Base-by-base conservation (phyloP, 2,797 vertebrate genomes). In the Malacoctenus gilli region DNA sequence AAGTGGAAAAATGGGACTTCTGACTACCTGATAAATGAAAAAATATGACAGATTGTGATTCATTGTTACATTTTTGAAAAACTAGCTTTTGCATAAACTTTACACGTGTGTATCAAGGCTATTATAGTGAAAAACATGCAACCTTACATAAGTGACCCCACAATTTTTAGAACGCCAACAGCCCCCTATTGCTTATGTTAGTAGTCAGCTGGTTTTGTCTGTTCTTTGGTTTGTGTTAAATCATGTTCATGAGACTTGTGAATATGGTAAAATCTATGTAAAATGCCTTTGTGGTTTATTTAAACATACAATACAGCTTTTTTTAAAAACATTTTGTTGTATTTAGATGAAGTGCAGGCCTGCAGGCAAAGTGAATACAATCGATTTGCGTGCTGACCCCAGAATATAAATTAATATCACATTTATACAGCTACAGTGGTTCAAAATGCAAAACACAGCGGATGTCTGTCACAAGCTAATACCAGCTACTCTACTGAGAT, bases 401-500 rank as follows among this genome's bases (percentile, higher is more conserved):
- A 50, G 18, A 59, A 20, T 51, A 61, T 3, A 44, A 2, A 39
- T 20, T 36, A 4, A 30, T 40, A 39, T 25, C 31, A 59, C 4
- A 14, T 5, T 22, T 20, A 50, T 39, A 38, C 5, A 31, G 57
- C 36, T 4, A 31, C 1, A n/a, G n/a, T 50, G 4, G 44, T 36
- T 34, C 31, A 8, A 38, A 56, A 25, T 36, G 38, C 30, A 54
- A 57, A 56, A 47, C 21, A 40, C 19, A 44, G 7, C 8, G 41
- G 50, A 49, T 2, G 41, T 58, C 62, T 53, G 52, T 61, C 65
- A 48, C 28, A 19, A 48, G 48, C 59, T 72, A 77, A 79, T 35
- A 68, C 47, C 46, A 65, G 47, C 76, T 72, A 46, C 55, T 65
- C 73, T 18, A 22, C 75, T 9, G 43, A 79, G 81, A 85, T 86